phyloP scores from a whole-genome alignment of 2,888 invertebrate genomes.

The Ectemnius cavifrons region DNA sequence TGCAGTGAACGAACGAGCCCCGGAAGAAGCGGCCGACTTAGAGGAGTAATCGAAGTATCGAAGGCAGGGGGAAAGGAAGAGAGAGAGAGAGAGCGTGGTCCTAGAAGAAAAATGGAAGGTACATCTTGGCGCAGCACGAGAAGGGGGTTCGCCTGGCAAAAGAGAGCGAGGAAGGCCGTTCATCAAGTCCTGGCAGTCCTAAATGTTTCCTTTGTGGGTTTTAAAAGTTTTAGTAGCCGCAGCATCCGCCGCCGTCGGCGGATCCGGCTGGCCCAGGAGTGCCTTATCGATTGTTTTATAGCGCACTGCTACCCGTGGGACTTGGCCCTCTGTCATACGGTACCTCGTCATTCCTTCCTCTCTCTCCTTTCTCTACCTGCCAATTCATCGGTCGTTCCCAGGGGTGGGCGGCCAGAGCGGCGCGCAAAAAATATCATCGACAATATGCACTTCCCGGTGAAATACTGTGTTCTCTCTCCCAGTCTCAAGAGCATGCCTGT shows the following conservation, averaged over 20 bases:
- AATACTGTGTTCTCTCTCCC: too few species aligned
- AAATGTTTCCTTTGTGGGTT: conserved; percentile 60
- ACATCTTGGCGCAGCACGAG: conserved; percentile 19
- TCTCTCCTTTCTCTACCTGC: too few species aligned
- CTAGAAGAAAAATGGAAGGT: conserved; percentile 30
- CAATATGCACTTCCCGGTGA: neutral
- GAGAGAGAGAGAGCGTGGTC: conserved; percentile 6
- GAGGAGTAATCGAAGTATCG: conserved; percentile 37
- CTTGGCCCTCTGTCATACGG: conserved; percentile 46
- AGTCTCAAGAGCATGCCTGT: neutral
- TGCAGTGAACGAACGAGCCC: conserved; percentile 22
- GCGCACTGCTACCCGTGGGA: conserved; percentile 35
- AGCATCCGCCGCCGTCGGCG: conserved; percentile 14
- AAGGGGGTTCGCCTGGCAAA: neutral
- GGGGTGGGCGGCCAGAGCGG: neutral
- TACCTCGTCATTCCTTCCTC: conserved; percentile 37
- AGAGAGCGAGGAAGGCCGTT: conserved; percentile 32
- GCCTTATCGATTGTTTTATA: conserved; percentile 60
- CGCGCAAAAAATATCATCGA: conserved; percentile 17
- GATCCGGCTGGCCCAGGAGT: conserved; percentile 14
- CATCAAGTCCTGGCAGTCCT: conserved; percentile 41
- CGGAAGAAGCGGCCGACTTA: conserved; percentile 34
- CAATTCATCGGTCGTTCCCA: conserved; percentile 13
- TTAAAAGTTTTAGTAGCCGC: conserved; percentile 54
- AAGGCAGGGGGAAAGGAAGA: neutral